Evolutionary conservation across 2,113 vertebrate genomes (phyloP).

Genomic region (Mola mola): DNA sequence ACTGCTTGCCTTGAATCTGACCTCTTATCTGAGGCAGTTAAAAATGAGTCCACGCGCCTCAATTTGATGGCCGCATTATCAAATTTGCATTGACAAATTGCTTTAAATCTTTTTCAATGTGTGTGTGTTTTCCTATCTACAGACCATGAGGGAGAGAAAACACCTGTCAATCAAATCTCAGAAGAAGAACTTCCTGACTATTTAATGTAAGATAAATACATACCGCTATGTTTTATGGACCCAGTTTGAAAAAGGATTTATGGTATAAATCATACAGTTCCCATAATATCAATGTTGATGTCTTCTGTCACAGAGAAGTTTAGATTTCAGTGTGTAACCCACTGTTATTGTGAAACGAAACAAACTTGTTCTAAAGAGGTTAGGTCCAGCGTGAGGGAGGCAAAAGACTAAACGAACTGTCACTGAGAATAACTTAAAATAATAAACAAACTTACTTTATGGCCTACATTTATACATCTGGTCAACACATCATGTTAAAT

Average conservation of each 20-base stretch:
- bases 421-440: constrained; percentile 26
- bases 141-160: constrained; percentile 70
- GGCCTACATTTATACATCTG: constrained; percentile 66
- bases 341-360: constrained; percentile 17
- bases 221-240: neutral
- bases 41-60: constrained; percentile 57
- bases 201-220: constrained; percentile 82
- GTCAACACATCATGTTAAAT: constrained; percentile 51
- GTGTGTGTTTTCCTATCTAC: constrained; percentile 46
- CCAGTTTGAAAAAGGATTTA: constrained; percentile 9
- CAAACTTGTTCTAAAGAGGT: constrained; percentile 1
- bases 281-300: constrained; percentile 3
- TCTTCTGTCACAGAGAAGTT: constrained; percentile 8
- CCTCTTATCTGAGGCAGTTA: constrained; percentile 62
- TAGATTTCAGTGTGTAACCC: constrained; percentile 8
- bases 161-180: constrained; percentile 61
- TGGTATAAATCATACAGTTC: neutral
- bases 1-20: constrained; percentile 46
- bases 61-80: constrained; percentile 54
- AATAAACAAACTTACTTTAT: constrained; percentile 59
- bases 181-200: constrained; percentile 83
- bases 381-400: constrained; percentile 35
- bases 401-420: constrained; percentile 43
- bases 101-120: constrained; percentile 39
- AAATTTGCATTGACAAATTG: constrained; percentile 60